Percentiles rank a stretch among this genome's conserved stretches.
phyloP scores from a whole-genome alignment of 2,888 invertebrate species.

The Dicranocentrus wangi region DNA sequence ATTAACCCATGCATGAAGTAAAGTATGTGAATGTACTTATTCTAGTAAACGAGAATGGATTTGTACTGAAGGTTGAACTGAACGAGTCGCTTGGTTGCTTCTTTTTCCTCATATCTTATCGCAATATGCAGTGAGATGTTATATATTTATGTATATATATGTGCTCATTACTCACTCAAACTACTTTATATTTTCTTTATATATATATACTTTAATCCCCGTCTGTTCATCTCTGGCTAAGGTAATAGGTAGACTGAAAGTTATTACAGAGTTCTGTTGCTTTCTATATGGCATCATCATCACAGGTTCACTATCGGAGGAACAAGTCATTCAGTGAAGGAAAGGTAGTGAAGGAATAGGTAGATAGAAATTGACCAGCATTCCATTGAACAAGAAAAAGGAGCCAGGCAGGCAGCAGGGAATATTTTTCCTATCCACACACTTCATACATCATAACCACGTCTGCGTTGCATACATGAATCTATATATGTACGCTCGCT shows the following conservation, averaged over 20 bases:
- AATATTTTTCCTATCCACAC: slow-evolving; percentile 15
- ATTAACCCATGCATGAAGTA: slow-evolving; percentile 56
- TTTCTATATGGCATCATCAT: slow-evolving; percentile 20
- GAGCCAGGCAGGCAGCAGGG: slow-evolving; percentile 25
- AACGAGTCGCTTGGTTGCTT: slow-evolving; percentile 18
- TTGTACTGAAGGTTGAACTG: slow-evolving; percentile 7
- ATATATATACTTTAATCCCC: neutral
- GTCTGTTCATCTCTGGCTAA: slow-evolving; percentile 1
- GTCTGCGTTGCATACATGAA: neutral
- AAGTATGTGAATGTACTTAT: neutral
- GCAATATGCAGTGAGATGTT: no score
- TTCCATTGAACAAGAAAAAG: slow-evolving; percentile 60
- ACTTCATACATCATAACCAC: slow-evolving; percentile 1
- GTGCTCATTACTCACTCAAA: no score
- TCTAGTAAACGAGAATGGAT: neutral
- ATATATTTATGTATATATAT: no score
- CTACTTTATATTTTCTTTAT: no score
- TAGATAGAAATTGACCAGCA: slow-evolving; percentile 60
- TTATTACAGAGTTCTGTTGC: slow-evolving; percentile 43
- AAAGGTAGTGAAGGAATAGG: slow-evolving; percentile 59
- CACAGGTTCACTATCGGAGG: neutral
- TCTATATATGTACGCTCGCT: slow-evolving; percentile 28
- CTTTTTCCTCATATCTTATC: slow-evolving; percentile 17
- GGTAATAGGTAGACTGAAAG: slow-evolving; percentile 23
- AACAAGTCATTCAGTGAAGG: slow-evolving; percentile 59